A percentile compares a stretch with the other conserved stretches of the same genome.
Evolutionary conservation across 2,113 vertebrate species (phyloP).

Genomic region (Narcine bancroftii): DNA sequence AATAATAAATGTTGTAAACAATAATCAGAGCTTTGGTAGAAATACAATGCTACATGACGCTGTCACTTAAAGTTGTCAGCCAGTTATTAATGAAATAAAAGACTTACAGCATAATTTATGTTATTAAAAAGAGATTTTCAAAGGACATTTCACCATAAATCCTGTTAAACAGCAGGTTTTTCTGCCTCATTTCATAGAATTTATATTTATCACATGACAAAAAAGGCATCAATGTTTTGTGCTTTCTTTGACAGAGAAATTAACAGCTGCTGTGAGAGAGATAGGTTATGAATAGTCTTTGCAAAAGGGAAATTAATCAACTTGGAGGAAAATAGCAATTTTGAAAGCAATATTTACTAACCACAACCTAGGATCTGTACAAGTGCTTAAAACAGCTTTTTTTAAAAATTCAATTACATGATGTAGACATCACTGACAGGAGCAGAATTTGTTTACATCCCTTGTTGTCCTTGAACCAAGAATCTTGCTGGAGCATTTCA

Average conservation of each 20-base stretch:
- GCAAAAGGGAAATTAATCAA: neutral
- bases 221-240: neutral
- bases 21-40: neutral
- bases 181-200: neutral
- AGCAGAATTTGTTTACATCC: too few relatives aligned
- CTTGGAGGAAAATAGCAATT: neutral
- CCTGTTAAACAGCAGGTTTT: neutral
- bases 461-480: too few relatives aligned
- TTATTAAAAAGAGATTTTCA: neutral
- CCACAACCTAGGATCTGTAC: neutral
- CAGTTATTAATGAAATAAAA: neutral
- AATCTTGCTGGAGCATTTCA: too few relatives aligned
- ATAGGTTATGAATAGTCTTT: neutral
- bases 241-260: neutral
- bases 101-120: neutral
- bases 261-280: neutral
- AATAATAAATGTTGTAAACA: neutral
- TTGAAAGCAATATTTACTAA: neutral
- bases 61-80: slow-evolving; percentile 5
- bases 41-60: neutral
- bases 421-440: too few relatives aligned
- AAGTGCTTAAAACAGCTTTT: neutral
- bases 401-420: too few relatives aligned
- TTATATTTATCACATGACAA: neutral
- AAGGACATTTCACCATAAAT: neutral